These are phyloP conservation scores for Dryomyza anilis DNA, from an alignment of 2,888 invertebrate species.

Conservation along the genomic window DNA sequence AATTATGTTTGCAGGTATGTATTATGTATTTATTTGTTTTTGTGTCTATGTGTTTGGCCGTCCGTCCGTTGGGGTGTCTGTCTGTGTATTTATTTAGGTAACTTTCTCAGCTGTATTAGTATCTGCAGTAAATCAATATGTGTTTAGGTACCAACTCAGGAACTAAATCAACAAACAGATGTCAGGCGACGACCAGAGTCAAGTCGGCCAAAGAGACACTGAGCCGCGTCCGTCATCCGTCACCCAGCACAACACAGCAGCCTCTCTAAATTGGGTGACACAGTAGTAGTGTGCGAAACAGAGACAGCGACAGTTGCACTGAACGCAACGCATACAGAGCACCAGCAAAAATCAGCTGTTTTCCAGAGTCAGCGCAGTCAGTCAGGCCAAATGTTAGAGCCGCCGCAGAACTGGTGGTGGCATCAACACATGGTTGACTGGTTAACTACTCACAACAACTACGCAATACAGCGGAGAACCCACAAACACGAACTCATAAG, in stretches of 20 bases:
- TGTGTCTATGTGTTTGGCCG: too few species aligned
- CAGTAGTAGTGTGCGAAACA: background rate
- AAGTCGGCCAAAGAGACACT: too few species aligned
- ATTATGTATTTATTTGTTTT: too few species aligned
- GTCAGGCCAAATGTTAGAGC: too few species aligned
- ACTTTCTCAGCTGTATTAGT: too few species aligned
- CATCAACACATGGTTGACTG: conserved; percentile 7
- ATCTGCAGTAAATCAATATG: too few species aligned
- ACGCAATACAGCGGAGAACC: too few species aligned
- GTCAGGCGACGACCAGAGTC: conserved; percentile 1
- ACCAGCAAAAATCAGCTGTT: conserved; percentile 47
- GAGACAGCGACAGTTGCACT: background rate
- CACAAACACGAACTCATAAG: background rate
- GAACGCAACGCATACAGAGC: conserved; percentile 8
- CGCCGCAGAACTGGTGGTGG: background rate
- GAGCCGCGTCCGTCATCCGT: background rate
- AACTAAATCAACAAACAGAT: conserved; percentile 11
- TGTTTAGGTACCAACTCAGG: background rate
- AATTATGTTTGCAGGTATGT: too few species aligned
- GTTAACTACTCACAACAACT: too few species aligned
- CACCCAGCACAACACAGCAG: background rate
- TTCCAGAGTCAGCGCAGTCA: too few species aligned
- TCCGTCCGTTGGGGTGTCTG: background rate
- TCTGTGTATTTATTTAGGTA: too few species aligned
- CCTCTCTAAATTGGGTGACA: too few species aligned